Percentiles rank a stretch among this genome's conserved stretches.
Evolutionary conservation across 2,797 vertebrate genomes (phyloP).

Genomic region (Buceros bicornis): DNA sequence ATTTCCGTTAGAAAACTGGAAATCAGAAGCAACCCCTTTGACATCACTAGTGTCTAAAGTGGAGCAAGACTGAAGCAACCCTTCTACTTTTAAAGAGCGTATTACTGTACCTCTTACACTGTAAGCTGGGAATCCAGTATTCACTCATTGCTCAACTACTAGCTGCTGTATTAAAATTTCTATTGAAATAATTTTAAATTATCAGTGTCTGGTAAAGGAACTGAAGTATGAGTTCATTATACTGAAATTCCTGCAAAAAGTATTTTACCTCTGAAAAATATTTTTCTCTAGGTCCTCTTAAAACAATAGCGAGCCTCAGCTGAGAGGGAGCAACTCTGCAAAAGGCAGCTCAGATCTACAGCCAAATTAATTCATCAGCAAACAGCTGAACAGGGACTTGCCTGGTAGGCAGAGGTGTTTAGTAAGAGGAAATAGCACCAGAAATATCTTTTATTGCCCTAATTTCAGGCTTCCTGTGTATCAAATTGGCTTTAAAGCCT

Average conservation of each 20-base stretch:
- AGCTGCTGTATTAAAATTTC: background rate
- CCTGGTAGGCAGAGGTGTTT: conserved; percentile 20
- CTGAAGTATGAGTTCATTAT: background rate
- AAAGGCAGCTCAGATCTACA: background rate
- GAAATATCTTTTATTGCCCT: conserved; percentile 52
- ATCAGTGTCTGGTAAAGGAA: background rate
- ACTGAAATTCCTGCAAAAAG: background rate
- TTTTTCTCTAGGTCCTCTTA: background rate
- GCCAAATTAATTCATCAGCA: conserved; percentile 49
- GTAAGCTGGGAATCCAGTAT: background rate
- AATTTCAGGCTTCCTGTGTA: conserved; percentile 66
- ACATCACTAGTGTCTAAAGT: background rate
- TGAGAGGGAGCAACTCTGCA: background rate
- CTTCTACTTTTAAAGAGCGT: background rate
- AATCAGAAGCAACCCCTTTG: background rate
- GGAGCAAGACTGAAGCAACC: background rate
- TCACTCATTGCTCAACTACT: background rate
- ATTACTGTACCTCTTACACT: background rate
- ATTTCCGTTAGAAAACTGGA: background rate
- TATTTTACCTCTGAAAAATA: background rate
- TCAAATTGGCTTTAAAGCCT: conserved; percentile 17
- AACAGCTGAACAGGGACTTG: conserved; percentile 39
- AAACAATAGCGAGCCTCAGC: conserved; percentile 4
- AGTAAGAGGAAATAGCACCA: conserved; percentile 53
- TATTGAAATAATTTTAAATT: background rate